A percentile compares a stretch with the other conserved stretches of the same genome.
Evolutionary conservation across 2,797 vertebrate genomes (phyloP).

Genomic region (Sebastes nivosus): DNA sequence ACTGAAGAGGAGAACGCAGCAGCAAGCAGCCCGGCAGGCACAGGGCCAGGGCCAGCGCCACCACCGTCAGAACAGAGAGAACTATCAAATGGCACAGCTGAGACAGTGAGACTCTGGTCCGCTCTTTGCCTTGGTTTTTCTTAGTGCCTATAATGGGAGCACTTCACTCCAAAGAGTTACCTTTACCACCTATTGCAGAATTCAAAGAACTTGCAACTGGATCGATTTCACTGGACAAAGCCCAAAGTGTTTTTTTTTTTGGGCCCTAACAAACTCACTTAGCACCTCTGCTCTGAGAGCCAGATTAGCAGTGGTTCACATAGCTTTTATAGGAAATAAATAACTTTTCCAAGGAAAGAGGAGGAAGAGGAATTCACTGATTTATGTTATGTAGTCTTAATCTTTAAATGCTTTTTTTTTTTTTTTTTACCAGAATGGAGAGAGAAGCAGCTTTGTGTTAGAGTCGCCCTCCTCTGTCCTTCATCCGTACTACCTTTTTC

Average conservation of each 20-base stretch:
- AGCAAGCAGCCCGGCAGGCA: conserved; percentile 75
- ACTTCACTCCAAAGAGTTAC: conserved; percentile 97
- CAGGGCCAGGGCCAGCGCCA: conserved; percentile 77
- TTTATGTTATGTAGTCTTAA: conserved; percentile 62
- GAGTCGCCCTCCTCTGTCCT: conserved; percentile 42
- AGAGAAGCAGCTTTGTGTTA: conserved; percentile 31
- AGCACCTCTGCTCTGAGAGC: conserved; percentile 79
- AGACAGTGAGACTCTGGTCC: conserved; percentile 86
- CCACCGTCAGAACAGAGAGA: conserved; percentile 85
- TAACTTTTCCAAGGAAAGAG: conserved; percentile 61
- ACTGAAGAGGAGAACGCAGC: conserved; percentile 89
- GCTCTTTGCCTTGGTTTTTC: conserved; percentile 92
- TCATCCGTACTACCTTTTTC: conserved; percentile 22
- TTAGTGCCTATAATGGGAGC: conserved; percentile 96
- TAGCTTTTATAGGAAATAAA: conserved; percentile 74
- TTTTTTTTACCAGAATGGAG: conserved; percentile 51
- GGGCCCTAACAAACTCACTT: conserved; percentile 58
- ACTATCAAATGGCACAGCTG: conserved; percentile 93
- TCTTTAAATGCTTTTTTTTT: conserved; percentile 9
- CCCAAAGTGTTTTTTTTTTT: conserved; percentile 14
- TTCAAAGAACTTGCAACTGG: conserved; percentile 73
- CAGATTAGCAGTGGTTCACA: conserved; percentile 79
- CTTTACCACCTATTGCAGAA: conserved; percentile 86
- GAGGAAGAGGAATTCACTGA: conserved; percentile 69
- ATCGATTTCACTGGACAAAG: conserved; percentile 64